A percentile compares a stretch with the other conserved stretches of the same genome.
Conservation (phyloP, 2,797 vertebrate species). For the Phrynocephalus guinanensis region DNA sequence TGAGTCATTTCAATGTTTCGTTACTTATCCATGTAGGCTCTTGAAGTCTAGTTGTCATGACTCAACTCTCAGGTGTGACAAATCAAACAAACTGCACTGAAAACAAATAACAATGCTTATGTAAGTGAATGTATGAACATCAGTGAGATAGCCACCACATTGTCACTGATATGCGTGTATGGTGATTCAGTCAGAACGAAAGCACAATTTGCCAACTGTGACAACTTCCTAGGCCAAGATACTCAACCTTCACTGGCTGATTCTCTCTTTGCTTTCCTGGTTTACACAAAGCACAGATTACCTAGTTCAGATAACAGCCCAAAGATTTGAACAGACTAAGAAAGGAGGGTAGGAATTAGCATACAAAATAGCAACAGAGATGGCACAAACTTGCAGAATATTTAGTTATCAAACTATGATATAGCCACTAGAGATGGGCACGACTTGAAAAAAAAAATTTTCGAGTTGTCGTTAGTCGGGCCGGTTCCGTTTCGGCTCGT, state of each 20-base stretch:
- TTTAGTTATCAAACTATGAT: not conserved
- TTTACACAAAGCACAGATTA: not conserved
- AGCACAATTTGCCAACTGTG: too few species aligned
- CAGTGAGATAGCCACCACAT: not conserved
- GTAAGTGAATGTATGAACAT: not conserved
- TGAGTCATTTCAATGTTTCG: too few species aligned
- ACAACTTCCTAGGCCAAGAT: not conserved
- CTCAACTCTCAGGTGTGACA: too few species aligned
- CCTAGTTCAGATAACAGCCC: not conserved
- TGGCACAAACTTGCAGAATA: not conserved
- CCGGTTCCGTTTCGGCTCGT: too few species aligned
- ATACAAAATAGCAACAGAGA: not conserved
- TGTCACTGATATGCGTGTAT: not conserved
- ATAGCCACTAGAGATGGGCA: too few species aligned
- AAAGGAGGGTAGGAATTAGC: not conserved
- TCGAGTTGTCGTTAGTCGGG: too few species aligned
- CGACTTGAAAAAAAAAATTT: too few species aligned
- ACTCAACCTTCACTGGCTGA: not conserved
- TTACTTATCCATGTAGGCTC: too few species aligned
- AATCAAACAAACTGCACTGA: not conserved
- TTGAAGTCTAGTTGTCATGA: too few species aligned
- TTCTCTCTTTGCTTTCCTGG: not conserved
- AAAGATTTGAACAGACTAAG: not conserved
- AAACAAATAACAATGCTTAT: not conserved
- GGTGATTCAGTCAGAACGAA: not conserved